These are phyloP conservation scores for Burhinus bistriatus DNA, from an alignment of 2,113 vertebrate genomes.

Conservation along the genomic window DNA sequence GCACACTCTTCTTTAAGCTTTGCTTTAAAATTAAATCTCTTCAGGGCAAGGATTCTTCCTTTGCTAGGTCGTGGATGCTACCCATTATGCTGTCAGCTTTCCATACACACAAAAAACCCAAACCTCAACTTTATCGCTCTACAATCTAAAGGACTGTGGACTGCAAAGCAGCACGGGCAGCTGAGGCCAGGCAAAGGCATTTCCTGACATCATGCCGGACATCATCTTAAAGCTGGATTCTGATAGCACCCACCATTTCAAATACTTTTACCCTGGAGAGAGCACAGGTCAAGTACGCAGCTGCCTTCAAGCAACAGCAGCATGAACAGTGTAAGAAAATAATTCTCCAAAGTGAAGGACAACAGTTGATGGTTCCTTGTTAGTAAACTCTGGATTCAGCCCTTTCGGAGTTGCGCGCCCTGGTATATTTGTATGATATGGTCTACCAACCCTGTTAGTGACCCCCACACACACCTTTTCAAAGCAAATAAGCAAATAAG, in stretches of 20 bases:
- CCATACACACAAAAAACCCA: not conserved
- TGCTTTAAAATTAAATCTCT: not conserved
- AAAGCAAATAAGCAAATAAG: not conserved
- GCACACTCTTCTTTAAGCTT: not conserved
- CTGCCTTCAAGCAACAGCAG: not conserved
- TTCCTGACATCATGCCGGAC: not conserved
- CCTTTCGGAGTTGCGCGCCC: not conserved
- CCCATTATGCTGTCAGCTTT: not conserved
- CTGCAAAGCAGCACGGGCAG: not conserved
- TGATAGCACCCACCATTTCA: not conserved
- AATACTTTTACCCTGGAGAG: not conserved
- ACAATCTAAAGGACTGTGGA: not conserved
- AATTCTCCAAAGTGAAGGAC: not conserved
- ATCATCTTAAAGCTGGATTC: not conserved
- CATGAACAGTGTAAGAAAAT: not conserved
- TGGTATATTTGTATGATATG: rapidly evolving
- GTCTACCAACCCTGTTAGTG: rapidly evolving
- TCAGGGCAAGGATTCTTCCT: not conserved
- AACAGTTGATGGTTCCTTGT: not conserved
- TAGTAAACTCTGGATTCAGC: not conserved
- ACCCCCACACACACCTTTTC: not conserved
- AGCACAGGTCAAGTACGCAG: not conserved
- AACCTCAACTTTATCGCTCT: not conserved
- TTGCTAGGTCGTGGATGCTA: not conserved
- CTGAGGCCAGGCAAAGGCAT: not conserved